Conservation (phyloP, 30 jellyfish, hydroid and myxozoan genomes). For the Turritopsis rubra region DNA sequence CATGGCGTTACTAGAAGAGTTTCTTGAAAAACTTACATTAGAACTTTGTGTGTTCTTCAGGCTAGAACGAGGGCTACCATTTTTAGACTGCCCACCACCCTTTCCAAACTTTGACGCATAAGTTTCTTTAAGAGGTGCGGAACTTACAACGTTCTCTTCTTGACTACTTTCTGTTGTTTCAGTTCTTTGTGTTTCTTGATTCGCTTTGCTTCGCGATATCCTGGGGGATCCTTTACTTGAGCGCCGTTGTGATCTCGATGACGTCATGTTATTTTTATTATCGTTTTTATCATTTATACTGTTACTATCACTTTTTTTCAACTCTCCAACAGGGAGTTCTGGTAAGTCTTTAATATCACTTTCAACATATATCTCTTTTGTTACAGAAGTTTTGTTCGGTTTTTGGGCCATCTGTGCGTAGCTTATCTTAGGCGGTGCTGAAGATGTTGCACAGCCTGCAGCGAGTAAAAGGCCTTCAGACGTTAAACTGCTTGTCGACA, state of each 20-base stretch:
- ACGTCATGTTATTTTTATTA: background rate
- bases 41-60: conserved; percentile 22
- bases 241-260: conserved; percentile 16
- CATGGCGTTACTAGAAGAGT: background rate
- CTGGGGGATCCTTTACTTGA: conserved; percentile 46
- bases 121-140: conserved; percentile 57
- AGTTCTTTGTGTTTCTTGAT: conserved; percentile 14
- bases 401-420: conserved; percentile 99
- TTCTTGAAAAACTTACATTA: conserved; percentile 7
- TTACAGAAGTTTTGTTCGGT: conserved; percentile 35
- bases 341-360: conserved; percentile 26
- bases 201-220: conserved; percentile 13
- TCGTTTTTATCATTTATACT: background rate
- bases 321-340: conserved; percentile 30
- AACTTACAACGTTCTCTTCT: conserved; percentile 45
- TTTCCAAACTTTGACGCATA: conserved; percentile 77
- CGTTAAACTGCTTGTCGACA: conserved; percentile 23
- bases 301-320: conserved; percentile 3
- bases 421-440: conserved; percentile 40
- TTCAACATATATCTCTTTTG: background rate
- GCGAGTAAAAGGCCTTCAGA: background rate
- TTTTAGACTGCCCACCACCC: conserved; percentile 22
- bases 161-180: conserved; percentile 30
- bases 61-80: conserved; percentile 27
- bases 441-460: background rate